A percentile compares a stretch with the other conserved stretches of the same genome.
phyloP scores from a whole-genome alignment of 2,113 vertebrate species.

The Triplophysa tibetana region DNA sequence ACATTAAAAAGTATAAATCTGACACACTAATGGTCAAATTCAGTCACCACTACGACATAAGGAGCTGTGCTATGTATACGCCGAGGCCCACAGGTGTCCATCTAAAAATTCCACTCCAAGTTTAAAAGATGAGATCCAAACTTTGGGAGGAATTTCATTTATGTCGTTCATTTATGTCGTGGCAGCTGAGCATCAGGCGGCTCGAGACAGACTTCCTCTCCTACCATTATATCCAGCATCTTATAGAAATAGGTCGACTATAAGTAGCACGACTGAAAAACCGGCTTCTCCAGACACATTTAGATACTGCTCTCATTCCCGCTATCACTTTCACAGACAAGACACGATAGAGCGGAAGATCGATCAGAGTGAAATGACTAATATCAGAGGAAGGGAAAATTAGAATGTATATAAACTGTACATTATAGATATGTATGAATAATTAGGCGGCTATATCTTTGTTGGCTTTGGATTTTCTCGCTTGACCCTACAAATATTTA shows the following conservation, averaged over 20 bases:
- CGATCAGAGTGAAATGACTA: background rate
- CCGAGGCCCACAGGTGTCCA: conserved; percentile 59
- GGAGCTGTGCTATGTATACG: conserved; percentile 4
- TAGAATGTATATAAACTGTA: too few species aligned
- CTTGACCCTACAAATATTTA: too few species aligned
- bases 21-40: conserved; percentile 49
- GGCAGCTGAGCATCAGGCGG: conserved; percentile 68
- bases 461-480: too few species aligned
- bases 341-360: background rate
- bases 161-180: conserved; percentile 48
- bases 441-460: too few species aligned
- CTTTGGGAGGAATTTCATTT: conserved; percentile 72
- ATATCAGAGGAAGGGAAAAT: too few species aligned
- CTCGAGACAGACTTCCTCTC: conserved; percentile 53
- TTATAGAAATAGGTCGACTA: conserved; percentile 75
- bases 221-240: conserved; percentile 69
- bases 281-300: conserved; percentile 64
- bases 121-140: conserved; percentile 73
- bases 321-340: background rate
- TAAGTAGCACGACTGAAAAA: conserved; percentile 64
- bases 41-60: background rate
- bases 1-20: conserved; percentile 32
- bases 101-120: conserved; percentile 69
- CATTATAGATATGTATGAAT: too few species aligned
- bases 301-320: conserved; percentile 58